A percentile compares a stretch with the other conserved stretches of the same genome.
Conservation (phyloP, 1,140 invertebrate species). For the Maniola jurtina region DNA sequence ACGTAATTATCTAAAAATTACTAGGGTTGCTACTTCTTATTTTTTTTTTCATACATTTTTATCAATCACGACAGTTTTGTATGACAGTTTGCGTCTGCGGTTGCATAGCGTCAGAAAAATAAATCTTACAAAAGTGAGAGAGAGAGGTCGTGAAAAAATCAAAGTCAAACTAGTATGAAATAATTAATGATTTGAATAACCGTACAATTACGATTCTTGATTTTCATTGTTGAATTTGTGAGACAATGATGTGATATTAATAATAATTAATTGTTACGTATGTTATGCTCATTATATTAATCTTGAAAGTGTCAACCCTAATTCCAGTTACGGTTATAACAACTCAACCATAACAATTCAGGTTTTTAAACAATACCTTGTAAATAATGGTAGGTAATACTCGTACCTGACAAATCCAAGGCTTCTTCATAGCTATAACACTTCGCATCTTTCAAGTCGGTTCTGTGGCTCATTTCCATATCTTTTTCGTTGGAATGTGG, state of each 20-base stretch:
- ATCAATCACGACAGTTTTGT: background rate
- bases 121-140: no score
- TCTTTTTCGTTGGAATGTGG: conserved; percentile 28
- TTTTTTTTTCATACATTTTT: background rate
- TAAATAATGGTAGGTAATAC: no score
- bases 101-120: no score
- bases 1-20: background rate
- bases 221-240: no score
- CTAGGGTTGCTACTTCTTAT: background rate
- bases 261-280: no score
- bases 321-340: background rate
- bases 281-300: no score
- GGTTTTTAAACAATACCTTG: background rate
- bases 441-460: conserved; percentile 15
- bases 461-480: conserved; percentile 39
- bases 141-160: no score
- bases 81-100: no score
- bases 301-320: background rate
- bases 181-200: no score
- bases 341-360: background rate
- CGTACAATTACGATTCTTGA: no score
- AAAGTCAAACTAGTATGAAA: no score
- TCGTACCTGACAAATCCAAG: conserved; percentile 52
- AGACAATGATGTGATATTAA: no score
- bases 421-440: conserved; percentile 52